Percentiles rank a stretch among this genome's conserved stretches.
These are phyloP conservation scores for Neomonachus schauinslandi DNA, from an alignment of 2,113 vertebrate species.

Conservation along the genomic window DNA sequence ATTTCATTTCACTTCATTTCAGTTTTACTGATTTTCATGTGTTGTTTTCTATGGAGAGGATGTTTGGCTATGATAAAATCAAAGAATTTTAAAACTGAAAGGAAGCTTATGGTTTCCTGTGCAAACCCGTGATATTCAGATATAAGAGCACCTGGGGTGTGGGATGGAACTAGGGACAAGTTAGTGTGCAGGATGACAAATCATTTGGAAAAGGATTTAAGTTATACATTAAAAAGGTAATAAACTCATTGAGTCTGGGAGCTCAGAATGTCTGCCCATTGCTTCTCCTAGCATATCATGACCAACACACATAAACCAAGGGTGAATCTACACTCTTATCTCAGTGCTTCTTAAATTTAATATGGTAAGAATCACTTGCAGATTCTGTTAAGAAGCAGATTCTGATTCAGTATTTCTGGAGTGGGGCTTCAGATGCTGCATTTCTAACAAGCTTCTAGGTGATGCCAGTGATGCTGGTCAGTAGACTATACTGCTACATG, in stretches of 20 bases:
- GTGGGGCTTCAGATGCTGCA: neutral
- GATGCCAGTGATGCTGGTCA: neutral
- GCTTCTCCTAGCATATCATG: neutral
- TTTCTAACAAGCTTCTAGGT: neutral
- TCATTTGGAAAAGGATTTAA: neutral
- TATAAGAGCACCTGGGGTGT: neutral
- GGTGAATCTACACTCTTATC: neutral
- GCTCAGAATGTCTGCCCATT: neutral
- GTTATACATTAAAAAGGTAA: neutral
- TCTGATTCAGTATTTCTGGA: neutral
- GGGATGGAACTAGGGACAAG: neutral
- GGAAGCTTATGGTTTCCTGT: constrained; percentile 5
- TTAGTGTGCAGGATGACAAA: neutral
- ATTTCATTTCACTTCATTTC: constrained; percentile 41
- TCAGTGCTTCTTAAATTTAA: neutral
- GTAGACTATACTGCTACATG: neutral
- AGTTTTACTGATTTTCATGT: neutral
- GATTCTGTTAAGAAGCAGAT: neutral
- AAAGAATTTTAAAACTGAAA: constrained; percentile 47
- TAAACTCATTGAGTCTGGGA: neutral
- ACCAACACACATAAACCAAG: constrained; percentile 9
- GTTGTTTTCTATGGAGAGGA: constrained; percentile 1
- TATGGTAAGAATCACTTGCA: neutral
- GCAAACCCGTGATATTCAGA: neutral
- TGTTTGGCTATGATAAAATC: neutral